Evolutionary conservation across 1,140 invertebrate genomes (phyloP), one percentile per base, ranked within the genome.

Genomic region (Cotesia chilonis): DNA sequence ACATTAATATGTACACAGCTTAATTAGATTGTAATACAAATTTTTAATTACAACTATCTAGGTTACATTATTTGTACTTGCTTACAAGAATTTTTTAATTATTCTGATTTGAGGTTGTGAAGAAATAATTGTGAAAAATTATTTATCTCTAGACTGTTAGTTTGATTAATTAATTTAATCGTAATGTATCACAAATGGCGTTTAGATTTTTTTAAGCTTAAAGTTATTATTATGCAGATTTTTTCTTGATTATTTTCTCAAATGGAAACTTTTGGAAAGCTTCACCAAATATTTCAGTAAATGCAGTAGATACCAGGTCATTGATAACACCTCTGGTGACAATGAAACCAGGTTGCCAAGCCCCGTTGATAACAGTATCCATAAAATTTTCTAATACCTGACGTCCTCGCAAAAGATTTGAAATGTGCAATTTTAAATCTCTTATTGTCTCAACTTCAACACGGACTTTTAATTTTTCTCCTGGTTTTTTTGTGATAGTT

Each of bases 221-320:
- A 47, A 47, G 5, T 47, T 2, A 61, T 5, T 68, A 54, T 12
- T 61, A 20, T n/a, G 3, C 28, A 28, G 77, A 35, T 41, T 80
- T 82, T 4, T 74, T 65, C 71, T 80, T 85, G n/a, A 91, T 88
- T 70, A 93, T 90, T 76, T 90, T 86, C 1, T 91, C 87, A 4
- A 92, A 81, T 0, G 90, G 90, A 79, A 93, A 92, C 77, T 92
- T 82, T 54, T 86, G 87, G 76, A 95, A 95, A 47, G 91, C 89
- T 68, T 90, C 89, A 67, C 91, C 92, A 81, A 94, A 94, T 71
- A 95, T 94, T 67, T 94, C 90, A 0, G 93, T 94, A 79, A 94
- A 95, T 3, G 91, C 94, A 0, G 89, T 92, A 75, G 92, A 92
- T 37, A 95, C 93, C 37, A 95, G 85, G 77, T 95, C 93, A 81